These are phyloP conservation scores for Noturus placidus DNA, from an alignment of 2,113 vertebrate species.

Conservation along the genomic window DNA sequence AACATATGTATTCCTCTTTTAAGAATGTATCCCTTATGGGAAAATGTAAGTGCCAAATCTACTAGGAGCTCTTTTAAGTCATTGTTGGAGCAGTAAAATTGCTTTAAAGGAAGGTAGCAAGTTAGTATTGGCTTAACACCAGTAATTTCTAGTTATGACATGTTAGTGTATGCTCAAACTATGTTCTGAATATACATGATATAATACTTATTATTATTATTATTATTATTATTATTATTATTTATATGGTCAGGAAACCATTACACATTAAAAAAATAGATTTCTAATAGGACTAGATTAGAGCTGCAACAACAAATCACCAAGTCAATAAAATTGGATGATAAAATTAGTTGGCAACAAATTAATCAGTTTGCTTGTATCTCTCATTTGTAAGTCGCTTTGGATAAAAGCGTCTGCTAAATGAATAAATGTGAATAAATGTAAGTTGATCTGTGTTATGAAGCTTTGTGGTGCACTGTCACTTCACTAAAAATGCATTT, in stretches of 20 bases:
- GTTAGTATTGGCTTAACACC: neutral
- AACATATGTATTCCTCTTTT: neutral
- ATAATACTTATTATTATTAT: neutral
- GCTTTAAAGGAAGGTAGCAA: neutral
- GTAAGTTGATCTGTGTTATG: neutral
- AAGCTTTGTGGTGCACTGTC: neutral
- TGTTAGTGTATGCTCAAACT: neutral
- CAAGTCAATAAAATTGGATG: neutral
- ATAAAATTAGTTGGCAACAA: neutral
- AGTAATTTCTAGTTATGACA: neutral
- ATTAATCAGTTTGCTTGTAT: too few species aligned
- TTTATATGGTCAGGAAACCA: neutral
- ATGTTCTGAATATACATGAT: neutral
- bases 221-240: neutral
- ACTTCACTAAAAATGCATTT: neutral
- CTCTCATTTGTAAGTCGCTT: too few species aligned
- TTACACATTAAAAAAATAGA: neutral
- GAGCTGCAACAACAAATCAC: neutral
- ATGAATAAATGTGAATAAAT: too few species aligned
- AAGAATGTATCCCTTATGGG: neutral
- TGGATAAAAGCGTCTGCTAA: too few species aligned
- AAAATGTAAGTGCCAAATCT: neutral
- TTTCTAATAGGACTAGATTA: neutral
- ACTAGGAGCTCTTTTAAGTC: neutral
- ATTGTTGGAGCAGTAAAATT: neutral